A percentile compares a stretch with the other conserved stretches of the same genome.
These are phyloP conservation scores for Dryas iulia DNA, from an alignment of 1,140 invertebrate genomes.

Conservation along the genomic window DNA sequence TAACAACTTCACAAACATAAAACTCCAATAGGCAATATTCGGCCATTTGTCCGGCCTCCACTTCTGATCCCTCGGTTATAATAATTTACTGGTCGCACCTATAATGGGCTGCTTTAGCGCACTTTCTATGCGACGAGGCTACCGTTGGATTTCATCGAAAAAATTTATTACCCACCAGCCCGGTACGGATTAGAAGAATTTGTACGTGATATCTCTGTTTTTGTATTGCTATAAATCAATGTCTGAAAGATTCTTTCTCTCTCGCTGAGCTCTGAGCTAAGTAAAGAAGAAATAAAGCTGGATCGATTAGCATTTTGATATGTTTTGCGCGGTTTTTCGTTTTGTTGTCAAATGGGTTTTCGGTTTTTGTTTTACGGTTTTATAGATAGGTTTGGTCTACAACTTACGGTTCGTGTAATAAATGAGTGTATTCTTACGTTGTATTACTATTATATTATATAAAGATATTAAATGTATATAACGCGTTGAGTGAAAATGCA, in stretches of 20 bases:
- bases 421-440: no score
- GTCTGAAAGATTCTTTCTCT: not conserved
- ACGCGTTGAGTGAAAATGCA: no score
- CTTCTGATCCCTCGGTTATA: constrained; percentile 62
- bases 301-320: not conserved
- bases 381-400: no score
- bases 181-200: constrained; percentile 65
- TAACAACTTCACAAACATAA: constrained; percentile 21
- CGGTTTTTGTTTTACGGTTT: not conserved
- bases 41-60: constrained; percentile 42
- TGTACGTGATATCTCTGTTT: constrained; percentile 61
- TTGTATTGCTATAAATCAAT: constrained; percentile 9
- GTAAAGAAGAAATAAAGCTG: not conserved
- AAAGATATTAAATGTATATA: no score
- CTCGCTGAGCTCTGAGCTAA: no score
- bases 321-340: not conserved
- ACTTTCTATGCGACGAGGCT: constrained; percentile 67
- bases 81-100: constrained; percentile 72
- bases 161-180: constrained; percentile 67
- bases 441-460: no score
- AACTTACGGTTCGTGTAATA: no score
- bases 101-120: constrained; percentile 76
- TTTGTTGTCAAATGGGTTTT: not conserved
- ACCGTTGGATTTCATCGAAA: constrained; percentile 66
- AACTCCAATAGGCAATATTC: constrained; percentile 44